These are phyloP conservation scores for Neocrepidodera transversa DNA, from an alignment of 2,888 invertebrate species.

Conservation along the genomic window DNA sequence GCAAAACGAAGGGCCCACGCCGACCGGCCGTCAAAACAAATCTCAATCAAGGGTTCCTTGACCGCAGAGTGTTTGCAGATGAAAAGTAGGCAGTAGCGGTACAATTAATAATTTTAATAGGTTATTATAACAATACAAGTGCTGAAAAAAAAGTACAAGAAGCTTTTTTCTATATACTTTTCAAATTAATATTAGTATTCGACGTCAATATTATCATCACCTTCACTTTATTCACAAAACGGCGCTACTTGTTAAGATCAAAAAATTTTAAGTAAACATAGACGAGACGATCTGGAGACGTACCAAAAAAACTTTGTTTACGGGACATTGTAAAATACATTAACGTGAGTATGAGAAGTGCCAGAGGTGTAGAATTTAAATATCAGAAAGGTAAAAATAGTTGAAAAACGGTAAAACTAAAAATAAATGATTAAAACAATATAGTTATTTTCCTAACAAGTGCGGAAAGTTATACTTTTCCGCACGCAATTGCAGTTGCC, in stretches of 20 bases:
- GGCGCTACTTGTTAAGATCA: conserved; percentile 2
- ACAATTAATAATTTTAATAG: too few relatives aligned
- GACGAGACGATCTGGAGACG: conserved; percentile 15
- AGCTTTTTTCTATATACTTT: too few relatives aligned
- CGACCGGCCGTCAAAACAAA: conserved; percentile 30
- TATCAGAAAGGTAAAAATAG: too few relatives aligned
- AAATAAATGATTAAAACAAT: too few relatives aligned
- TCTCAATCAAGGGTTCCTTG: conserved; percentile 30
- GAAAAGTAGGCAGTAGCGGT: not conserved
- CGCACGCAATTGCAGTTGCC: too few relatives aligned
- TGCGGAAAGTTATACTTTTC: too few relatives aligned
- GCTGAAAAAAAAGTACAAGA: too few relatives aligned
- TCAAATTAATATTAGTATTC: not conserved
- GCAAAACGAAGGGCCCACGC: conserved; percentile 24
- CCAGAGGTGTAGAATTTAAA: not conserved
- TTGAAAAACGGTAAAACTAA: too few relatives aligned
- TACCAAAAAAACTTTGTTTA: conserved; percentile 10
- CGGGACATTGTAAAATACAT: conserved; percentile 2
- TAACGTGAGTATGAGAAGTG: not conserved
- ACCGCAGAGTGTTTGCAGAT: conserved; percentile 11
- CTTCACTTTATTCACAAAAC: not conserved
- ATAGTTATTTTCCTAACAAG: too few relatives aligned
- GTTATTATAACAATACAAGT: too few relatives aligned
- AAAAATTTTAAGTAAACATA: conserved; percentile 14
- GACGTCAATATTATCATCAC: not conserved